phyloP scores from a whole-genome alignment of 1,140 invertebrate genomes.

The Akabosia matsudoensis region DNA sequence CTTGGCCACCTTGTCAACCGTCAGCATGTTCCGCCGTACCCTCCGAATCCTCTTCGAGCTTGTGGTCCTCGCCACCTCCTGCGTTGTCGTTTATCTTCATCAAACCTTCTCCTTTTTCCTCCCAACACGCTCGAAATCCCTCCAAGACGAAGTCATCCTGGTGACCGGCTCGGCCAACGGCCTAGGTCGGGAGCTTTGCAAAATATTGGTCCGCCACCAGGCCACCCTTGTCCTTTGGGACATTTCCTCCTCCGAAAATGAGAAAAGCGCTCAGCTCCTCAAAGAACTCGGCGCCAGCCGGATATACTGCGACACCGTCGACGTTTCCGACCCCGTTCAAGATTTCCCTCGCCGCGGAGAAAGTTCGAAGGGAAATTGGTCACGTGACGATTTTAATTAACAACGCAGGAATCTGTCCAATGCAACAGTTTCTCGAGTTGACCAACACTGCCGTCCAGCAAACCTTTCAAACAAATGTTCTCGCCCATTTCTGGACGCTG shows the following conservation, averaged over 20 bases:
- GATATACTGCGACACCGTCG: neutral
- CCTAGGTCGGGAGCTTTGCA: conserved; percentile 6
- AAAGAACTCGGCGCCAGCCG: neutral
- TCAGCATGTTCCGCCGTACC: neutral
- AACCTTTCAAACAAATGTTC: conserved; percentile 39
- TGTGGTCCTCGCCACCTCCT: too few relatives aligned
- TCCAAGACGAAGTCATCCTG: too few relatives aligned
- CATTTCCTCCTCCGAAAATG: neutral
- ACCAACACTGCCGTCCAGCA: conserved; percentile 55
- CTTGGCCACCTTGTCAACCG: neutral
- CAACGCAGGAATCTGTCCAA: conserved; percentile 59
- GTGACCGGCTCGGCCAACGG: neutral
- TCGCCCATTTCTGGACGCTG: conserved; percentile 49
- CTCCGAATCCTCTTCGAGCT: too few relatives aligned
- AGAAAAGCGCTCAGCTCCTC: neutral
- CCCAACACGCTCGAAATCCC: too few relatives aligned
- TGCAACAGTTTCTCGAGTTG: conserved; percentile 55
- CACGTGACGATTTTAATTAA: conserved; percentile 57
- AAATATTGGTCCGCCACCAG: conserved; percentile 13
- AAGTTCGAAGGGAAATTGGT: conserved; percentile 52
- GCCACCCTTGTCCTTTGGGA: conserved; percentile 18
- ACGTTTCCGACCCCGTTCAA: neutral
- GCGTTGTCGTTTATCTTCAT: too few relatives aligned
- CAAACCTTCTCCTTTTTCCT: too few relatives aligned
- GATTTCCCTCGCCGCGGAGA: neutral